Conservation (phyloP, 2,113 vertebrate genomes). For the Narcine bancroftii region DNA sequence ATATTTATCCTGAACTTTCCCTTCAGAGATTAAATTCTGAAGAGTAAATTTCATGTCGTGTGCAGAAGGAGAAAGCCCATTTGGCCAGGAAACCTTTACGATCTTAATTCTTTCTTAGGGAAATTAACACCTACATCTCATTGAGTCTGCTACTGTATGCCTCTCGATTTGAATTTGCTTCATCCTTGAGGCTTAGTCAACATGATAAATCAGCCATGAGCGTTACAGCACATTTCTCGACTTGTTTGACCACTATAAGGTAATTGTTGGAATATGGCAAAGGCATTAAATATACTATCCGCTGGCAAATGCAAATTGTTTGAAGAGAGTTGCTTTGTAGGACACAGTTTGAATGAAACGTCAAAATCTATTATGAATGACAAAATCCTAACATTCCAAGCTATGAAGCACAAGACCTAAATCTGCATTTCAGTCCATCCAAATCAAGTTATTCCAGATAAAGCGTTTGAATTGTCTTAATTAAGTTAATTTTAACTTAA, state of each 20-base stretch:
- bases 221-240: neutral
- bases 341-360: neutral
- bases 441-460: neutral
- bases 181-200: neutral
- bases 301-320: neutral
- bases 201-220: neutral
- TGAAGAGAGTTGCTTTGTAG: neutral
- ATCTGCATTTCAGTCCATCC: neutral
- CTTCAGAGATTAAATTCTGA: neutral
- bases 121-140: neutral
- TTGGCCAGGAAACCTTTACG: neutral
- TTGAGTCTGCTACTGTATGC: neutral
- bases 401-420: neutral
- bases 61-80: neutral
- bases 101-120: neutral
- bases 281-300: neutral
- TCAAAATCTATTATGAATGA: neutral
- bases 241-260: neutral
- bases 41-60: no score
- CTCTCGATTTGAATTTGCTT: neutral
- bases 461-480: neutral
- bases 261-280: neutral
- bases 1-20: neutral
- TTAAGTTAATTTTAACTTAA: neutral
- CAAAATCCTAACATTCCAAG: neutral